These are phyloP conservation scores for Anoplolepis gracilipes DNA, from an alignment of 1,140 invertebrate genomes.

Conservation along the genomic window DNA sequence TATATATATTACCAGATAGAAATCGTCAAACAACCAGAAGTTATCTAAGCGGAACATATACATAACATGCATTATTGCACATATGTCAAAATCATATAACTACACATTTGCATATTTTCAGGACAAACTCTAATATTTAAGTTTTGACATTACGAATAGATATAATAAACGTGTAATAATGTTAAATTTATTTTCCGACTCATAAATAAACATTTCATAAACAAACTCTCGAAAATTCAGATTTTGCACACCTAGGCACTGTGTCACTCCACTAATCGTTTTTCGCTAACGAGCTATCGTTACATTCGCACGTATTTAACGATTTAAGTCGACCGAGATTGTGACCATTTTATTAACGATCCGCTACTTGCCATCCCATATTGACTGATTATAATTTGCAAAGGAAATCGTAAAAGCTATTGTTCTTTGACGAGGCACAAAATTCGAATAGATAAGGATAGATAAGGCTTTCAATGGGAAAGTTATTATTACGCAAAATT, in stretches of 20 bases:
- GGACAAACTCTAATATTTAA: too few species aligned
- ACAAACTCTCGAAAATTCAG: neutral
- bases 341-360: slow-evolving; percentile 13
- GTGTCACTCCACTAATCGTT: slow-evolving; percentile 15
- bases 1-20: too few species aligned
- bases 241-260: slow-evolving; percentile 9
- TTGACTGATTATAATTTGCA: slow-evolving; percentile 22
- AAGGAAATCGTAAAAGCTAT: slow-evolving; percentile 27
- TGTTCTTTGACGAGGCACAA: slow-evolving; percentile 24
- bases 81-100: too few species aligned
- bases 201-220: neutral
- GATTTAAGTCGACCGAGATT: neutral
- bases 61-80: too few species aligned
- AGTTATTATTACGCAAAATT: neutral
- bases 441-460: slow-evolving; percentile 5
- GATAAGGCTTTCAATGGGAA: neutral
- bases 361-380: neutral
- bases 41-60: too few species aligned
- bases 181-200: too few species aligned
- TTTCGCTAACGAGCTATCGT: slow-evolving; percentile 20
- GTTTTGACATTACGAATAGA: neutral
- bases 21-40: too few species aligned
- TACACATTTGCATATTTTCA: too few species aligned
- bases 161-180: neutral
- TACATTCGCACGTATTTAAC: slow-evolving; percentile 26